Evolutionary conservation across 1,140 invertebrate species (phyloP).

Genomic region (Orchesella cincta): DNA sequence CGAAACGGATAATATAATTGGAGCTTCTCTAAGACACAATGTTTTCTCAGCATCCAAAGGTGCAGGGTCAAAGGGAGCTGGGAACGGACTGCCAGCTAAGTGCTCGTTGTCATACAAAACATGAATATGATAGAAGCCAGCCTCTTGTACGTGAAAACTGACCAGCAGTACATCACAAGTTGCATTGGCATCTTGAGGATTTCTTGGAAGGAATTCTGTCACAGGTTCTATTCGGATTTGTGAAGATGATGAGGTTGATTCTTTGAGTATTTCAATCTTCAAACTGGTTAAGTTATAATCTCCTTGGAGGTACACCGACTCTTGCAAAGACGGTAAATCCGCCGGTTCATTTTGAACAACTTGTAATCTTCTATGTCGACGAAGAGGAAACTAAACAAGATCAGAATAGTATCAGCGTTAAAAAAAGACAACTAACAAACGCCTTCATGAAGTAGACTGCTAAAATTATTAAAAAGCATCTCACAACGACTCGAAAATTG

Average conservation of each 20-base stretch:
- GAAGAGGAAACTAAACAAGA: conserved; percentile 24
- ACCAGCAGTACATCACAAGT: conserved; percentile 30
- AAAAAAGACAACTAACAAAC: neutral
- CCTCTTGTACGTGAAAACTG: conserved; percentile 43
- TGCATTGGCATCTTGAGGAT: conserved; percentile 23
- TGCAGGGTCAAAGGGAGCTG: conserved; percentile 37
- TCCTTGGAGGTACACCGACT: conserved; percentile 5
- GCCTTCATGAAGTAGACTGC: too few relatives aligned
- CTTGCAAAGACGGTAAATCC: neutral
- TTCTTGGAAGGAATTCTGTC: conserved; percentile 23
- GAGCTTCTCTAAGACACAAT: conserved; percentile 37
- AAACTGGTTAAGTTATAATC: conserved; percentile 7
- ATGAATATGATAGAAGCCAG: conserved; percentile 46
- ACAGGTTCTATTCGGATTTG: conserved; percentile 28
- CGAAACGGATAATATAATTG: conserved; percentile 32
- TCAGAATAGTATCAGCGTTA: too few relatives aligned
- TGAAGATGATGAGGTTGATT: neutral
- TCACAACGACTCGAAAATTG: conserved; percentile 37
- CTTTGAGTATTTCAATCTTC: conserved; percentile 12
- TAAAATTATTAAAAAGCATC: conserved; percentile 4
- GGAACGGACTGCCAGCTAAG: conserved; percentile 40
- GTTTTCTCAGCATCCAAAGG: conserved; percentile 42
- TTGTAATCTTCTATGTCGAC: neutral
- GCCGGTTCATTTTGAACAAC: neutral
- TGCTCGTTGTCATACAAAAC: conserved; percentile 36